A percentile compares a stretch with the other conserved stretches of the same genome.
Conservation (phyloP, 2,113 vertebrate genomes). For the Lamprotornis superbus region DNA sequence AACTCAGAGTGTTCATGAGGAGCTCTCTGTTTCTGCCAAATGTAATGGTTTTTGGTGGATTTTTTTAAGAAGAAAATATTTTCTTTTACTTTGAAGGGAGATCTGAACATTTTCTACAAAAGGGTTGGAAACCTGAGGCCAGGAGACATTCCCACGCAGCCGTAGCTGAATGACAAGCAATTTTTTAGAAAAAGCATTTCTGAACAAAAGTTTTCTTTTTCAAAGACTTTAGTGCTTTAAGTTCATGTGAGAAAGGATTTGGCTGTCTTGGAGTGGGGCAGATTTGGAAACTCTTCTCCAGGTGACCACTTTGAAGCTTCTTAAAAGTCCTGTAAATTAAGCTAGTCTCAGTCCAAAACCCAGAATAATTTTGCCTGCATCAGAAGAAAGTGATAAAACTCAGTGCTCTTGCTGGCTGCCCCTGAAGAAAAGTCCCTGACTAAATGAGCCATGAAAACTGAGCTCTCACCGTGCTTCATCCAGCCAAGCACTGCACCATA, state of each 20-base stretch:
- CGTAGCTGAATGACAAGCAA: not conserved
- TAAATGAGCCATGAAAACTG: conserved; percentile 33
- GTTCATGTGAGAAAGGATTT: not conserved
- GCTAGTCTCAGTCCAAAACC: not conserved
- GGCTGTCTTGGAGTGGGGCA: not conserved
- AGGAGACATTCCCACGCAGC: not conserved
- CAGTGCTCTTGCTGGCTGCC: not conserved
- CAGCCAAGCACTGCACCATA: conserved; percentile 6
- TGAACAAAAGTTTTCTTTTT: not conserved
- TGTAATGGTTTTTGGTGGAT: not conserved
- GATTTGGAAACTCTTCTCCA: not conserved
- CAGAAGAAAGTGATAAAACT: conserved; percentile 8
- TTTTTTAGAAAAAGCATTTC: not conserved
- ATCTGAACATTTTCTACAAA: not conserved
- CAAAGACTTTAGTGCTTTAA: not conserved
- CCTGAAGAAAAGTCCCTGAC: conserved; percentile 3
- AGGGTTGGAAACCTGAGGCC: not conserved
- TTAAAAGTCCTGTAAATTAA: not conserved
- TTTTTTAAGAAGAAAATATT: not conserved
- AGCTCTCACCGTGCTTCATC: not conserved
- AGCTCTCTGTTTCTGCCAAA: not conserved
- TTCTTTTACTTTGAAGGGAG: not conserved
- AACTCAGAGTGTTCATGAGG: not conserved
- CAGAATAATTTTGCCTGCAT: not conserved
- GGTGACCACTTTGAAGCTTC: not conserved